Percentiles rank a stretch among this genome's conserved stretches.
phyloP scores from a whole-genome alignment of 2,113 vertebrate species.

The Peucedramus taeniatus region DNA sequence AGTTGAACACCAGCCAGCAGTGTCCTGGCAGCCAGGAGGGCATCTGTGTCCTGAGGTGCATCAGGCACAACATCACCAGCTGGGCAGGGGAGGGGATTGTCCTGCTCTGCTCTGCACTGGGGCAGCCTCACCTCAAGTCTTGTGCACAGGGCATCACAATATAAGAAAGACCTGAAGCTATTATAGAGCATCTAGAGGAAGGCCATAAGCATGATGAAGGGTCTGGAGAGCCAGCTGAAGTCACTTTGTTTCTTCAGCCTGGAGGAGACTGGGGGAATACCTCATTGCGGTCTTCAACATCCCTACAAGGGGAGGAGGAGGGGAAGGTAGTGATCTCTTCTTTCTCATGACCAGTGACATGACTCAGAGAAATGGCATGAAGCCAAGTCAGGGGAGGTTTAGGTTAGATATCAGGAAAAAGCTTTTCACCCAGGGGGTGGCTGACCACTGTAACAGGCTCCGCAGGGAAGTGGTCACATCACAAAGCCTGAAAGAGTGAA shows the following conservation, averaged over 20 bases:
- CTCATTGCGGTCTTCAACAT: rapidly evolving
- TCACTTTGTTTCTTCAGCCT: background rate
- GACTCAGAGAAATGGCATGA: background rate
- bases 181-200: background rate
- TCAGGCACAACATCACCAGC: background rate
- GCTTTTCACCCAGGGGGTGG: background rate
- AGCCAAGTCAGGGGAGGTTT: background rate
- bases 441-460: background rate
- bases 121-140: rapidly evolving
- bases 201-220: too few species aligned
- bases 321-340: background rate
- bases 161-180: background rate
- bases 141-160: rapidly evolving
- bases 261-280: background rate
- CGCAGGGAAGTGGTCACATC: background rate
- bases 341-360: background rate
- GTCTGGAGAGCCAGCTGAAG: background rate
- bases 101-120: background rate
- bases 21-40: background rate
- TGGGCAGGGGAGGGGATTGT: rapidly evolving
- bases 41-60: rapidly evolving
- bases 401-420: background rate
- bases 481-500: background rate
- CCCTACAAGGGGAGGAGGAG: background rate
- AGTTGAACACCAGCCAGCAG: rapidly evolving